Conservation (phyloP, 2,797 vertebrate genomes). For the Lepilemur ruficaudatus region DNA sequence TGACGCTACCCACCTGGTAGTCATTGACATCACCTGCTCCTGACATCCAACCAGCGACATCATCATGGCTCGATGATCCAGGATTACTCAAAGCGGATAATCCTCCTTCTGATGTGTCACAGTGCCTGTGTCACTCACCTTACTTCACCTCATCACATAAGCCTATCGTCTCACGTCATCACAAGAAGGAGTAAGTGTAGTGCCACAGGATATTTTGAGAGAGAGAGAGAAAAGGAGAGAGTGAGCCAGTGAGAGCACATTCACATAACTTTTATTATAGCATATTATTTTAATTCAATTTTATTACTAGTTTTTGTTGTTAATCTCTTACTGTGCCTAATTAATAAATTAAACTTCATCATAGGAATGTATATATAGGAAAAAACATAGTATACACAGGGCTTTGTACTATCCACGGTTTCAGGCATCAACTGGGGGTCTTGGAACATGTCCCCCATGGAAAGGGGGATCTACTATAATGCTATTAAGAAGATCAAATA, state of each 20-base stretch:
- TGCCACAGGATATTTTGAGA: not conserved
- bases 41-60: not conserved
- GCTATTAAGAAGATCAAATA: slow-evolving; percentile 28
- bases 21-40: not conserved
- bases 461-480: not conserved
- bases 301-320: not conserved
- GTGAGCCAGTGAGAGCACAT: not conserved
- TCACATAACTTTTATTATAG: not conserved
- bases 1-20: not conserved
- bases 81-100: not conserved
- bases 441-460: not conserved
- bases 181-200: not conserved
- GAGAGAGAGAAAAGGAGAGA: not conserved
- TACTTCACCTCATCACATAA: not conserved
- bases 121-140: not conserved
- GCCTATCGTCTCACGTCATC: not conserved
- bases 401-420: not conserved
- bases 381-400: not conserved
- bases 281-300: not conserved
- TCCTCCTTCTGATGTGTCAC: not conserved
- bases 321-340: not conserved
- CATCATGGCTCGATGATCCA: not conserved
- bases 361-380: not conserved
- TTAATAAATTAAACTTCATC: not conserved
- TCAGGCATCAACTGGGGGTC: not conserved